Percentiles rank a stretch among this genome's conserved stretches.
Conservation (phyloP, 2,888 invertebrate genomes). For the Eumerus sabulonum region DNA sequence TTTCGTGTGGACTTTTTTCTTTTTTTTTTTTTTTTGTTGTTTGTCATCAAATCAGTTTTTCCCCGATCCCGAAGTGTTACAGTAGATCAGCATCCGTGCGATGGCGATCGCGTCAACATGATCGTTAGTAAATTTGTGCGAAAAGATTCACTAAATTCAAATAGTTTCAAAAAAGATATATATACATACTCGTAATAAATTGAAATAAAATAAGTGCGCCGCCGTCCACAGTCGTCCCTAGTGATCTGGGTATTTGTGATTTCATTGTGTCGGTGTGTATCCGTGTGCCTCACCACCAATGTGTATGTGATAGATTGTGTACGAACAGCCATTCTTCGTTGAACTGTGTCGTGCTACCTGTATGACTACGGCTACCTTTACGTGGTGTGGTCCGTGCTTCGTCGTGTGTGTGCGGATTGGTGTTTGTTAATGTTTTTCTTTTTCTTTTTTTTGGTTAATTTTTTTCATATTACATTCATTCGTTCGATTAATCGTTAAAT, state of each 20-base stretch:
- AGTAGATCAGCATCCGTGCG: background rate
- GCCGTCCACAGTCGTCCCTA: too few relatives aligned
- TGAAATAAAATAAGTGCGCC: constrained; percentile 41
- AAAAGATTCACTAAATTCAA: constrained; percentile 17
- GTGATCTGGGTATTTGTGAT: constrained; percentile 28
- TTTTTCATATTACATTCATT: constrained; percentile 21
- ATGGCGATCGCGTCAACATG: background rate
- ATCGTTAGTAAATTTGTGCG: background rate
- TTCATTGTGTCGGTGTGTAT: constrained; percentile 46
- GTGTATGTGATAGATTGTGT: constrained; percentile 61
- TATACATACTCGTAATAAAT: constrained; percentile 7
- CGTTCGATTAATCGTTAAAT: constrained; percentile 26
- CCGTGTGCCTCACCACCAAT: constrained; percentile 34
- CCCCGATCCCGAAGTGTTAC: background rate
- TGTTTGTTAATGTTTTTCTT: constrained; percentile 42
- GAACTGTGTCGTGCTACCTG: constrained; percentile 14
- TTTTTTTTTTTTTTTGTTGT: too few relatives aligned
- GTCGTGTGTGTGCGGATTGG: constrained; percentile 33
- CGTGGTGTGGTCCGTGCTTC: constrained; percentile 25
- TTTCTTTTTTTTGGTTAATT: too few relatives aligned
- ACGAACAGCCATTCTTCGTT: constrained; percentile 61
- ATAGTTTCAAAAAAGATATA: constrained; percentile 22
- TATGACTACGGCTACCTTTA: background rate
- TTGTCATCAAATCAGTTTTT: too few relatives aligned
- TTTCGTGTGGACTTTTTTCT: too few relatives aligned